phyloP scores from a whole-genome alignment of 2,113 vertebrate species.

The Pterophyllum scalare region DNA sequence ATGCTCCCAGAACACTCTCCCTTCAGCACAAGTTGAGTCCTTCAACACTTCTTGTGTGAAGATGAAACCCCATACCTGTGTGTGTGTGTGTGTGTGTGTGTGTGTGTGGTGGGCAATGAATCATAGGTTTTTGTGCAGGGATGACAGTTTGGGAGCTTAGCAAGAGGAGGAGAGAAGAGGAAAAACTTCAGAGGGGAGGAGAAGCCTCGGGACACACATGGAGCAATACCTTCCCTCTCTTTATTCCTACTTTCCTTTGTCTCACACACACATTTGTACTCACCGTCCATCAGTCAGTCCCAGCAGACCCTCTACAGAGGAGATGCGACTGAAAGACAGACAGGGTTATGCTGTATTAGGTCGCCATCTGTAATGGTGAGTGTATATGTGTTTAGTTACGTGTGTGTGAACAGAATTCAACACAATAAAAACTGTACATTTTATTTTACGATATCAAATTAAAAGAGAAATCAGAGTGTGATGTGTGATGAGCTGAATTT shows the following conservation, averaged over 20 bases:
- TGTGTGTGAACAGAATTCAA: constrained; percentile 14
- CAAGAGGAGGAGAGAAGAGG: constrained; percentile 20
- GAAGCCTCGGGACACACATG: constrained; percentile 44
- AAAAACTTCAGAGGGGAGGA: constrained; percentile 11
- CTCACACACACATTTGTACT: constrained; percentile 14
- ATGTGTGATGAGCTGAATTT: not conserved
- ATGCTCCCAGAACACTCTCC: constrained; percentile 13
- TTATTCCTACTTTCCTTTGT: constrained; percentile 27
- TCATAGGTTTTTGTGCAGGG: constrained; percentile 37
- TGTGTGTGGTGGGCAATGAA: constrained; percentile 31
- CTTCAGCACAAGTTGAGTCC: constrained; percentile 26
- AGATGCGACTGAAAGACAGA: constrained; percentile 63
- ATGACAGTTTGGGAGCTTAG: constrained; percentile 62
- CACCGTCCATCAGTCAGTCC: constrained; percentile 14
- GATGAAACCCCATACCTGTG: not conserved
- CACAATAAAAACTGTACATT: not conserved
- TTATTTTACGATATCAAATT: not conserved
- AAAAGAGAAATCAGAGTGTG: not conserved
- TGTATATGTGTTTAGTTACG: constrained; percentile 36
- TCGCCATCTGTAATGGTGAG: constrained; percentile 28
- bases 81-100: constrained; percentile 8
- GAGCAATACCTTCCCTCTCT: constrained; percentile 31
- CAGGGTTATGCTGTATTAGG: constrained; percentile 65
- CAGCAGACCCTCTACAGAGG: constrained; percentile 36
- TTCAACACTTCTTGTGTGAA: constrained; percentile 36